phyloP scores from a whole-genome alignment of 2,797 vertebrate genomes.

The Manis crassicaudata region DNA sequence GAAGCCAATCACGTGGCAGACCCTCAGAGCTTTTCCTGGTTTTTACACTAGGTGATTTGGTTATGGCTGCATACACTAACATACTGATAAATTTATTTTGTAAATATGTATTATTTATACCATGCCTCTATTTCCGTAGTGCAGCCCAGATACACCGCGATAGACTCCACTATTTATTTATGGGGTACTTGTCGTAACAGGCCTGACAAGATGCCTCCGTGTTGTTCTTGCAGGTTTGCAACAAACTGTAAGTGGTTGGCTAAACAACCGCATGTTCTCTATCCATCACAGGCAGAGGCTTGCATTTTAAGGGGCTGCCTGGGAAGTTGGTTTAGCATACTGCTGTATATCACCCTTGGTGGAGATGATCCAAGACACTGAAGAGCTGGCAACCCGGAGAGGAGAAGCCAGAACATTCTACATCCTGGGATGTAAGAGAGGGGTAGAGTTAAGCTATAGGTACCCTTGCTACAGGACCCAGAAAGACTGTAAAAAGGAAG shows the following conservation, averaged over 20 bases:
- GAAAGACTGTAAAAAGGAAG: neutral
- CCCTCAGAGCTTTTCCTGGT: slow-evolving; percentile 44
- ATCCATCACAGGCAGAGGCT: neutral
- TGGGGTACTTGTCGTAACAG: slow-evolving; percentile 74
- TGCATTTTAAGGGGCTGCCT: slow-evolving; percentile 61
- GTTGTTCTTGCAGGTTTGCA: slow-evolving; percentile 76
- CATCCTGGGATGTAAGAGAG: neutral
- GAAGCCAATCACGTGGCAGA: slow-evolving; percentile 74
- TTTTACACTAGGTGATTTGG: slow-evolving; percentile 80
- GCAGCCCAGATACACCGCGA: slow-evolving; percentile 77
- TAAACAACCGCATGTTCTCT: slow-evolving; percentile 58
- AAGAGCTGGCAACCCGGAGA: neutral
- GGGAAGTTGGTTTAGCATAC: slow-evolving; percentile 62
- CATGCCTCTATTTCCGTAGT: slow-evolving; percentile 74
- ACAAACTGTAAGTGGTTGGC: slow-evolving; percentile 65
- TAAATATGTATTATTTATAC: slow-evolving; percentile 83
- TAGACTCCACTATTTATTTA: slow-evolving; percentile 72
- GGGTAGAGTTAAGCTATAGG: neutral
- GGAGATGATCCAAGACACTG: slow-evolving; percentile 14
- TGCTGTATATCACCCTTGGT: slow-evolving; percentile 42
- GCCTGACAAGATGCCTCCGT: slow-evolving; percentile 75
- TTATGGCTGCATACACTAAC: slow-evolving; percentile 75
- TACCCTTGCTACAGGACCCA: neutral
- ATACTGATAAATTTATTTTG: slow-evolving; percentile 81
- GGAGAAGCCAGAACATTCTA: neutral